Conservation (phyloP, 2,888 invertebrate species). For the Altica lythri region DNA sequence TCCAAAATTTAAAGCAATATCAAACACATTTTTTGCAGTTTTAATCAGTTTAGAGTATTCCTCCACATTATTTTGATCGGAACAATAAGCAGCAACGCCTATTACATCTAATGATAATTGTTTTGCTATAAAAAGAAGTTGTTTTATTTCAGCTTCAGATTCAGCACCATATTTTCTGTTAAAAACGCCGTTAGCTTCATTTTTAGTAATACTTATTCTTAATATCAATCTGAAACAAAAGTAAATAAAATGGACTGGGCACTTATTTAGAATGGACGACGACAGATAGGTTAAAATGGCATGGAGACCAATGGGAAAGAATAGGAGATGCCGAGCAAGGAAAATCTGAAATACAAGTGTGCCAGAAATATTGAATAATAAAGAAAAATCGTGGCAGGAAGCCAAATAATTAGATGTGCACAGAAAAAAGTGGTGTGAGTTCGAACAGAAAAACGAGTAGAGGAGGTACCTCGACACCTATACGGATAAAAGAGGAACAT, state of each 20-base stretch:
- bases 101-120: conserved; percentile 26
- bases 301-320: too few relatives aligned
- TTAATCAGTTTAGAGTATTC: conserved; percentile 21
- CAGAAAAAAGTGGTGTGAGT: neutral
- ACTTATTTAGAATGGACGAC: too few relatives aligned
- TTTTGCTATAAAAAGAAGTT: conserved; percentile 22
- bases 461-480: too few relatives aligned
- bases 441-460: too few relatives aligned
- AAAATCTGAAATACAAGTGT: too few relatives aligned
- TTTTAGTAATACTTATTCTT: conserved; percentile 28
- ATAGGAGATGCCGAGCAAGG: too few relatives aligned
- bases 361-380: too few relatives aligned
- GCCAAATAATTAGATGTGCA: neutral
- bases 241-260: too few relatives aligned
- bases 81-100: conserved; percentile 29
- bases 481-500: too few relatives aligned
- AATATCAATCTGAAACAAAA: conserved; percentile 49
- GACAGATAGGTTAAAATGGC: too few relatives aligned
- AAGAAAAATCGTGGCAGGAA: too few relatives aligned
- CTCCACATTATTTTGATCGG: conserved; percentile 7
- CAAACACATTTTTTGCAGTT: conserved; percentile 23
- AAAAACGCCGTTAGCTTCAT: conserved; percentile 5
- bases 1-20: conserved; percentile 21
- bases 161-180: conserved; percentile 31
- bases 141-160: conserved; percentile 20